Base-by-base conservation (phyloP, 1,140 invertebrate genomes). In the Calliphora vicina region DNA sequence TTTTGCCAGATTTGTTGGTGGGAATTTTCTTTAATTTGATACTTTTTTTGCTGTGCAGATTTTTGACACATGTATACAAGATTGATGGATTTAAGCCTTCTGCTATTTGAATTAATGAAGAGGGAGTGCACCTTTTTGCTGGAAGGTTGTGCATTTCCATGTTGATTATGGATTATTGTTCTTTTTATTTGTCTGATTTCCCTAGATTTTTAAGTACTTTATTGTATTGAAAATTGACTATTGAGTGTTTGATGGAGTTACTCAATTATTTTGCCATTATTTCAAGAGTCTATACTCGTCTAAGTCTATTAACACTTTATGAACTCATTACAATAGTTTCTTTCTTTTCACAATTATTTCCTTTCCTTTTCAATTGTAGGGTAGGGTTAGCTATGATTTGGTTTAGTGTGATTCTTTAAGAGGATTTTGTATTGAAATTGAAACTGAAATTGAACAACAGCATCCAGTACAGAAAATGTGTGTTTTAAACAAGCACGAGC, bases 261-360 rank as follows among this genome's bases (percentile, higher is more conserved):
- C 74, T 43, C 74, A 78, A 78, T 78, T 78, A 78, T 78, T 78
- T 78, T 78, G 35, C 35, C 13, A 78, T 78, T 78, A 78, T 78
- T 78, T 43, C 35, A n/a, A 20, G 29, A 76, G 29, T 4, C 25
- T n/a, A 35, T 5, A 35, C 10, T 35, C 35, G 35, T 35, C 35
- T 74, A 74, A 74, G 72, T 74, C 72, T 35, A 74, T 74, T 74
- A 74, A 74, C 72, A 74, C 72, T 74, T 35, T 29, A 29, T 29
- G 29, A 29, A 13, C 27, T n/a, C 45, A 57, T 57, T 17, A 57
- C 45, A 57, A 2, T 5, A 50, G 17, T 57, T 57, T 15, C 13
- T 4, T 15, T n/a, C 17, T 57, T 57, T n/a, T 5, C 4, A 15
- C 9, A 13, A 4, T 29, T 35, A 35, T 57, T 57, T 57, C 50